Conservation (phyloP, 2,888 invertebrate species). For the Drosophila colorata region DNA sequence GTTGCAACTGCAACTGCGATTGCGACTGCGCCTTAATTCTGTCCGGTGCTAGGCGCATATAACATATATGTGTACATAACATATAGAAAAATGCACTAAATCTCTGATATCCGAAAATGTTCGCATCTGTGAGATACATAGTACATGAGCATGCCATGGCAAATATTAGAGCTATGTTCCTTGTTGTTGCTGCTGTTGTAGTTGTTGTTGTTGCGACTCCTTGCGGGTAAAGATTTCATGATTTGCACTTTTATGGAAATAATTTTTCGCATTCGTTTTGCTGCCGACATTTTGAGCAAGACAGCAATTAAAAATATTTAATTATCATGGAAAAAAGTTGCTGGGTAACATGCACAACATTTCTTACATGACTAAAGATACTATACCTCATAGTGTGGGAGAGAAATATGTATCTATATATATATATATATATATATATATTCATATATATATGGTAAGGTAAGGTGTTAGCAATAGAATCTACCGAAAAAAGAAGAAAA, state of each 20-base stretch:
- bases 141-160: slow-evolving; percentile 72
- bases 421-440: not conserved
- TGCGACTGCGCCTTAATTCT: slow-evolving; percentile 80
- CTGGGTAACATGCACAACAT: slow-evolving; percentile 76
- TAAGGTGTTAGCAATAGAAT: slow-evolving; percentile 55
- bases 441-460: slow-evolving; percentile 6
- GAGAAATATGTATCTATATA: not conserved
- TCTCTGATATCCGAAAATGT: slow-evolving; percentile 82
- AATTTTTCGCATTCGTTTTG: slow-evolving; percentile 67
- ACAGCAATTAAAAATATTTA: slow-evolving; percentile 81
- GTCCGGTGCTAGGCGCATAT: slow-evolving; percentile 54
- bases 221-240: slow-evolving; percentile 78
- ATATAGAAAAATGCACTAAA: slow-evolving; percentile 73
- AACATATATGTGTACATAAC: slow-evolving; percentile 42
- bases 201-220: slow-evolving; percentile 40
- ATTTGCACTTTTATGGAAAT: slow-evolving; percentile 82
- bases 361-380: slow-evolving; percentile 72
- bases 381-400: slow-evolving; percentile 35
- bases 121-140: slow-evolving; percentile 70
- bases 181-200: slow-evolving; percentile 35
- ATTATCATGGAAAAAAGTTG: slow-evolving; percentile 81
- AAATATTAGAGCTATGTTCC: slow-evolving; percentile 80
- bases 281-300: slow-evolving; percentile 74
- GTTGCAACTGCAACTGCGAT: slow-evolving; percentile 65
- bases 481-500: slow-evolving; percentile 55